phyloP scores from a whole-genome alignment of 2,888 invertebrate genomes.

The Archips xylosteana region DNA sequence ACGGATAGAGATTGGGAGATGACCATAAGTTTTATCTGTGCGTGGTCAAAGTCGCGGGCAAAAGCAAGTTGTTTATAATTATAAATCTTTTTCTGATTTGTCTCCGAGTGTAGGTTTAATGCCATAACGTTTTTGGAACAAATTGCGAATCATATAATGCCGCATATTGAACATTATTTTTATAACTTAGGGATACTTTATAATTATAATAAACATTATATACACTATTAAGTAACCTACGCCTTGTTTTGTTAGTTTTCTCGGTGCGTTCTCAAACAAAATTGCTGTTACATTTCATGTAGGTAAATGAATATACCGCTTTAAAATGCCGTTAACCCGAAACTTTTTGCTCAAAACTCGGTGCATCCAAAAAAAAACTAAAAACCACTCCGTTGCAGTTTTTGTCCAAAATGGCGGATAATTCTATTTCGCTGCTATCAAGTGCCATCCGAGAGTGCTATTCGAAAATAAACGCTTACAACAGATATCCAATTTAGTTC shows the following conservation, averaged over 20 bases:
- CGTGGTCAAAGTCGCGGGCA: too few species aligned
- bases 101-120: too few species aligned
- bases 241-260: neutral
- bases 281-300: slow-evolving; percentile 2
- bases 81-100: too few species aligned
- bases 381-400: slow-evolving; percentile 65
- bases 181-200: too few species aligned
- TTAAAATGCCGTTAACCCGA: neutral
- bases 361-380: slow-evolving; percentile 54
- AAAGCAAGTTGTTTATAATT: too few species aligned
- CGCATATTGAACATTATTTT: too few species aligned
- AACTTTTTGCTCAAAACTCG: neutral
- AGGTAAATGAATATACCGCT: neutral
- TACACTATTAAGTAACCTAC: too few species aligned
- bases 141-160: too few species aligned
- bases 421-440: slow-evolving; percentile 60
- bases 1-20: too few species aligned
- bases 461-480: slow-evolving; percentile 26
- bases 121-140: too few species aligned
- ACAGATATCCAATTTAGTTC: neutral
- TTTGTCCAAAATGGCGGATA: slow-evolving; percentile 64
- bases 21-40: too few species aligned
- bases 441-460: slow-evolving; percentile 56
- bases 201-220: too few species aligned
- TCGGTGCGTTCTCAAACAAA: neutral